Evolutionary conservation across 2,888 invertebrate genomes (phyloP), one percentile per base, ranked within the genome.

Genomic region (Liposcelis brunnea): DNA sequence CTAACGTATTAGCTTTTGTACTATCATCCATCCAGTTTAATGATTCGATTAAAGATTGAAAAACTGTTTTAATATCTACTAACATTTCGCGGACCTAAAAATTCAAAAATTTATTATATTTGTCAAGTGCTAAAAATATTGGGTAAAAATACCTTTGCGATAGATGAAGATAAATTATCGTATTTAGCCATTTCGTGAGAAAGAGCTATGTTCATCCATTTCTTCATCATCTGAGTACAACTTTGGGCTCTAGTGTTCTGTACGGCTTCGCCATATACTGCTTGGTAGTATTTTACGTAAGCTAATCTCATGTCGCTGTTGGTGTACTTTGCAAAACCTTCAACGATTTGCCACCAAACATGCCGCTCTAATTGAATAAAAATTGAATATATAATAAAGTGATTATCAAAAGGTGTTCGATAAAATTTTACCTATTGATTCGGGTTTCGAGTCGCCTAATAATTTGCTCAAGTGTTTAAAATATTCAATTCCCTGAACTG

Each of bases 11-110:
- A 7, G 53, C 53, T 54, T 64, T 67, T 0, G 71, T 69, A 8
- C 56, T 52, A 1, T 61, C 60, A 51, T 72, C 72, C 66, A 73
- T 67, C 73, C 73, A 72, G 11, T 61, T 59, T 7, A 63, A 60
- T 19, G 62, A 59, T 8, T 59, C 50, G 3, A 72, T 52, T 1
- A 67, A 57, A 21, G 66, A 62, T 46, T 59, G 58, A 53, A 71
- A 72, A 1, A 67, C 61, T 16, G 55, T 53, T 42, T 63, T 57
- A 1, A 72, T 56, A 54, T 69, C 64, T 37, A 58, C 55, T 2
- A 70, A 61, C 64, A 66, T 60, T 44, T 58, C 54, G 36, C 48
- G 45, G 4, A 52, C 54, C 49, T 54, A 43, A 7, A 47, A 43
- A 10, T 34, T 19, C 2, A 10, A 18, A 10, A 26, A n/a, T n/a